Conservation (phyloP, 2,113 vertebrate genomes). For the Eretmochelys imbricata region DNA sequence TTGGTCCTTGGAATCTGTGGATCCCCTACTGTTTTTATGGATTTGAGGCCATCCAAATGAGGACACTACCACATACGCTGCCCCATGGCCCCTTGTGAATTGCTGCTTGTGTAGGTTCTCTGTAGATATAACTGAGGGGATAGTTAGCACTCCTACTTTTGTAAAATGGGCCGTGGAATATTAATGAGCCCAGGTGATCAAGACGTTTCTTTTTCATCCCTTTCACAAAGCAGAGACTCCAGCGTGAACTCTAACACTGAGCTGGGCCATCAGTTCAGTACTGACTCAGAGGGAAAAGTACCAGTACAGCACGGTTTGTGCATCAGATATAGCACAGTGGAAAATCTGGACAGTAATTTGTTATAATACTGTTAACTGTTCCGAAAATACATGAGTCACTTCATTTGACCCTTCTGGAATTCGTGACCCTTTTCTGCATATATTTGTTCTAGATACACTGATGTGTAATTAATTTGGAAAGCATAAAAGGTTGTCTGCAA, state of each 20-base stretch:
- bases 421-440: background rate
- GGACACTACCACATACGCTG: background rate
- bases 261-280: background rate
- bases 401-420: background rate
- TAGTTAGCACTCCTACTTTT: background rate
- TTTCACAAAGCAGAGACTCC: background rate
- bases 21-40: background rate
- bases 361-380: background rate
- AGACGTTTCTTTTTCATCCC: background rate
- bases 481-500: background rate
- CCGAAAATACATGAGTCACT: background rate
- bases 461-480: background rate
- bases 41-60: background rate
- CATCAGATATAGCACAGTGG: background rate
- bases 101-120: background rate
- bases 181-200: background rate
- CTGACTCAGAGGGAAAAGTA: background rate
- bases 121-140: background rate
- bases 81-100: background rate
- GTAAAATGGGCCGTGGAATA: background rate
- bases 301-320: background rate
- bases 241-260: background rate
- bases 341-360: background rate
- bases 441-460: background rate
- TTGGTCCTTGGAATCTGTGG: background rate